Base-by-base conservation (phyloP, 2,888 invertebrate species). In the Artemia sinica region DNA sequence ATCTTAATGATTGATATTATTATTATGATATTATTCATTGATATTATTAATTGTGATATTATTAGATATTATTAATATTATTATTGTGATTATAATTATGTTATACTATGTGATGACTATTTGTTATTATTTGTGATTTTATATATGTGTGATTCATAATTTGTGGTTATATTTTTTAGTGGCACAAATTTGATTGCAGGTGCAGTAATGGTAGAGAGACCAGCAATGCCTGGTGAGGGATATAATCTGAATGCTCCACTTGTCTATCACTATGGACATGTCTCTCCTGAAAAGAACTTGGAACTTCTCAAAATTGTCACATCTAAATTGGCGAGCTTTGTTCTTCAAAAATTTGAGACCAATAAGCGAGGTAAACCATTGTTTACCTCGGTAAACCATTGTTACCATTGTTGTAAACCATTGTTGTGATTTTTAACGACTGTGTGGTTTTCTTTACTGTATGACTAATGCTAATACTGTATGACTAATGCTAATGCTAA, bases 231-330 rank as follows among this genome's bases (percentile, higher is more conserved):
- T 50, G 93, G 95, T 74, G 96, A 96, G 75, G 95, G 95, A 0
- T 97, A 95, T 77, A 88, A 91, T 66, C 89, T 91, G 76, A 89
- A 89, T 73, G 92, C 93, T 0, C 96, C 96, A 0, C 78, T 95
- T 3, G 89, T 93, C 0, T 96, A 90, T 77, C 93, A 96, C 79
- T 95, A 87, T 77, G 98, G 98, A 0, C 89, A 94, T 77, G 88
- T 85, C 73, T 77, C 82, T 0, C 89, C 92, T 0, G 79, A 80
- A 10, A 82, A 82, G 0, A 98, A 98, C 77, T 78, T 86, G 8
- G 85, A 88, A 8, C 81, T 96, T 0, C 96, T 89, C 78, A 89
- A 90, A 75, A 82, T 88, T 12, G 82, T 94, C 6, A 86, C 91
- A 4, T 84, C 88, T 0, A 84, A 91, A 74, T 80, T 97, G 73